A percentile compares a stretch with the other conserved stretches of the same genome.
Conservation (phyloP, 2,888 invertebrate species). For the Hypomecis atomaria region DNA sequence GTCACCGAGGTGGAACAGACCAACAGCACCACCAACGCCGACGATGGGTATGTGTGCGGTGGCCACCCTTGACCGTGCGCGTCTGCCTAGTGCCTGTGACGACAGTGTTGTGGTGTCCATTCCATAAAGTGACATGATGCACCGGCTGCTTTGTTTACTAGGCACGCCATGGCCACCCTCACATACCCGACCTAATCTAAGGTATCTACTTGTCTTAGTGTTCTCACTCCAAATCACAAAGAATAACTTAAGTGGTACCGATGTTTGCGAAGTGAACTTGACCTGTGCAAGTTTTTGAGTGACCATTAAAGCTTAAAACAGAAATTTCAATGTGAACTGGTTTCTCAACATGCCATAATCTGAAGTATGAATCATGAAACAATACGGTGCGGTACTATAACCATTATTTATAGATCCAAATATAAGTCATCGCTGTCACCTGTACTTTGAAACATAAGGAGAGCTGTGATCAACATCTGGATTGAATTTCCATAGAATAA, state of each 20-base stretch:
- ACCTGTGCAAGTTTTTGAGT: constrained; percentile 29
- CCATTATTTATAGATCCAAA: constrained; percentile 7
- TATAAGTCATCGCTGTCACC: constrained; percentile 6
- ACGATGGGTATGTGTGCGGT: constrained; percentile 94
- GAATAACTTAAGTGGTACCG: constrained; percentile 8
- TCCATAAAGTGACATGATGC: constrained; percentile 58
- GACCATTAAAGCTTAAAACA: constrained; percentile 17
- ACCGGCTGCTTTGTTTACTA: constrained; percentile 49
- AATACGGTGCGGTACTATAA: constrained; percentile 4
- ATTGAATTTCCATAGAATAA: constrained; percentile 9
- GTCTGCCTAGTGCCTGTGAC: constrained; percentile 65
- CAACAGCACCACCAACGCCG: constrained; percentile 86
- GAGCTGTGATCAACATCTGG: constrained; percentile 5
- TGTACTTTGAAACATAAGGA: constrained; percentile 14
- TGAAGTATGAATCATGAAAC: constrained; percentile 24
- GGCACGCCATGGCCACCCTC: constrained; percentile 76
- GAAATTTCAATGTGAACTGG: constrained; percentile 28
- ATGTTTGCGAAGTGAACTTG: constrained; percentile 18
- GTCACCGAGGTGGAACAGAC: constrained; percentile 92
- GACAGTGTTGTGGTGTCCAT: constrained; percentile 52
- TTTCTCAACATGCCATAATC: constrained; percentile 17
- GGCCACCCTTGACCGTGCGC: constrained; percentile 64
- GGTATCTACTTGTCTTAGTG: constrained; percentile 68
- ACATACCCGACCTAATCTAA: constrained; percentile 83
- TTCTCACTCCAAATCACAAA: neutral